Conservation (phyloP, 1,140 invertebrate genomes). For the Drosophila pseudoananassae region DNA sequence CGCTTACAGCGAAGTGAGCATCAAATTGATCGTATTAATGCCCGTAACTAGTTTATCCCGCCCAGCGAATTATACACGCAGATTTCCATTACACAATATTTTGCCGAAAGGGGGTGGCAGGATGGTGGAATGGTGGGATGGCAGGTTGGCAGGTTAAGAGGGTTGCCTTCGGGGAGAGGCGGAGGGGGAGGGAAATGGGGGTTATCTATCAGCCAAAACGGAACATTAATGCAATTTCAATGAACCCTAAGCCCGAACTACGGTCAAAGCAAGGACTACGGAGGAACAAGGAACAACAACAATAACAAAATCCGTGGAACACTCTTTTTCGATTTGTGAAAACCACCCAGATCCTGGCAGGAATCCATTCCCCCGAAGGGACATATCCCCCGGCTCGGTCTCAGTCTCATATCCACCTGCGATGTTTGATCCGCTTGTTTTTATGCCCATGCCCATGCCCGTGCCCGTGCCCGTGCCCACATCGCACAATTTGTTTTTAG, state of each 20-base stretch:
- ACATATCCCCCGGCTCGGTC: neutral
- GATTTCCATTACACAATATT: constrained; percentile 77
- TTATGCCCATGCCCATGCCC: constrained; percentile 55
- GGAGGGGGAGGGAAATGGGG: neutral
- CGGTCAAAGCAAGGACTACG: constrained; percentile 36
- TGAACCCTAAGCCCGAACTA: constrained; percentile 28
- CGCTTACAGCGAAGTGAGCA: constrained; percentile 79
- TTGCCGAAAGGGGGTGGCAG: constrained; percentile 5
- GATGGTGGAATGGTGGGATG: neutral
- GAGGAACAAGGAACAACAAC: constrained; percentile 20
- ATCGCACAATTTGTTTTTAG: constrained; percentile 71
- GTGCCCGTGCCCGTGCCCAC: neutral
- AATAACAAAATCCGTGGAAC: constrained; percentile 38
- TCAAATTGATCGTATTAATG: constrained; percentile 84
- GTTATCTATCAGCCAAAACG: constrained; percentile 31
- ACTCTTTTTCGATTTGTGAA: constrained; percentile 77
- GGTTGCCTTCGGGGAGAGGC: neutral
- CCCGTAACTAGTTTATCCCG: constrained; percentile 84
- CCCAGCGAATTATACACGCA: constrained; percentile 80
- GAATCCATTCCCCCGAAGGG: neutral
- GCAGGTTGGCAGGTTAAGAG: neutral
- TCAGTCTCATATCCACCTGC: constrained; percentile 26
- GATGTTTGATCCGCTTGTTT: constrained; percentile 78
- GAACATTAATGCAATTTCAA: constrained; percentile 79
- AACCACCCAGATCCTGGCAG: neutral